phyloP scores from a whole-genome alignment of 1,140 invertebrate genomes.

The Sarcophaga peregrina region DNA sequence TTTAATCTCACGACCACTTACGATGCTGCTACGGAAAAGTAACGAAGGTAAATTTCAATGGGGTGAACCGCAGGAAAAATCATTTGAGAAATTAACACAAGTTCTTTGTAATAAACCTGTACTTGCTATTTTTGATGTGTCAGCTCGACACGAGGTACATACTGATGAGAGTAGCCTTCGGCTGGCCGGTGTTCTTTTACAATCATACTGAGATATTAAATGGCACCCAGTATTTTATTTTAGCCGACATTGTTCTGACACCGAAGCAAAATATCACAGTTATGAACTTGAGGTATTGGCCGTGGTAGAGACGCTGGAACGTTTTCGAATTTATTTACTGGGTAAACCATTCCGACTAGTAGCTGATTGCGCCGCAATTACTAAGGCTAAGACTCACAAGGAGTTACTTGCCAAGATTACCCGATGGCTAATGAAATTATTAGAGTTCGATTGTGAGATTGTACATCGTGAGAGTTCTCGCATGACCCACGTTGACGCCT shows the following conservation, averaged over 20 bases:
- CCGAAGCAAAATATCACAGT: slow-evolving; percentile 60
- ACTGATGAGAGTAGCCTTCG: slow-evolving; percentile 53
- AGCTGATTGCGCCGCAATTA: slow-evolving; percentile 64
- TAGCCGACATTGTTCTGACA: slow-evolving; percentile 32
- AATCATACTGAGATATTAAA: slow-evolving; percentile 52
- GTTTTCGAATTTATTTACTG: slow-evolving; percentile 59
- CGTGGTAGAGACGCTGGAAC: slow-evolving; percentile 52
- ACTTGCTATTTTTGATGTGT: slow-evolving; percentile 46
- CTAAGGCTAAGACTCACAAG: slow-evolving; percentile 60
- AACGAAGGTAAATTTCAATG: slow-evolving; percentile 43
- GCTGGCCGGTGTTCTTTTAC: slow-evolving; percentile 57
- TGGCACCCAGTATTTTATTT: slow-evolving; percentile 33
- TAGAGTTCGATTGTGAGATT: slow-evolving; percentile 44
- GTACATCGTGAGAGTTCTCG: slow-evolving; percentile 29
- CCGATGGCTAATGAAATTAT: slow-evolving; percentile 47
- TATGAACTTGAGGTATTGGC: slow-evolving; percentile 64
- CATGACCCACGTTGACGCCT: slow-evolving; percentile 49
- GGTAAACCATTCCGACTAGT: slow-evolving; percentile 61
- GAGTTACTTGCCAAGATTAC: slow-evolving; percentile 56
- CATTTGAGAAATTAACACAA: slow-evolving; percentile 46
- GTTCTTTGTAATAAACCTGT: slow-evolving; percentile 46
- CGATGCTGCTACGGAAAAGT: slow-evolving; percentile 52
- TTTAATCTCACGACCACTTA: slow-evolving; percentile 49
- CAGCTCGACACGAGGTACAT: slow-evolving; percentile 51
- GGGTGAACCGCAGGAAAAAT: slow-evolving; percentile 31